Percentiles rank a stretch among this genome's conserved stretches.
Evolutionary conservation across 1,140 invertebrate species (phyloP).

Genomic region (Periplaneta americana): DNA sequence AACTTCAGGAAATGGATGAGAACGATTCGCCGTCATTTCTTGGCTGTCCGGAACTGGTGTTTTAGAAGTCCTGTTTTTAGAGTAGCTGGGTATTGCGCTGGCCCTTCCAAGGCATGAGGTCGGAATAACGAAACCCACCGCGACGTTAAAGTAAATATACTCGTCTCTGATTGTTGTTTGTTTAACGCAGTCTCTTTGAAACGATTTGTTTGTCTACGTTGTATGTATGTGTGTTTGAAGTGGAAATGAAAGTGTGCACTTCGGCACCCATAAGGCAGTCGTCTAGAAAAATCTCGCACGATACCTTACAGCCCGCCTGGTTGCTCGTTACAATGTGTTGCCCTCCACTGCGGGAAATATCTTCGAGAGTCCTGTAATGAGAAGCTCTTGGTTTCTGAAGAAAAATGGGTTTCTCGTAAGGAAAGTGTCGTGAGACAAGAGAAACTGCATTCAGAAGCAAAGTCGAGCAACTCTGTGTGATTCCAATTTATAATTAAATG

Average conservation of each 20-base stretch:
- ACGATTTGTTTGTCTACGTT: not conserved
- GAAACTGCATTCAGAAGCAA: too few species aligned
- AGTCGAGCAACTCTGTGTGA: too few species aligned
- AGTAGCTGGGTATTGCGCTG: not conserved
- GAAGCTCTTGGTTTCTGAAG: not conserved
- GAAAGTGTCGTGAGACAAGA: too few species aligned
- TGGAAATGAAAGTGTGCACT: not conserved
- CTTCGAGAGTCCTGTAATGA: not conserved
- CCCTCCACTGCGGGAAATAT: not conserved
- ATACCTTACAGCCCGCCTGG: not conserved
- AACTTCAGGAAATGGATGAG: not conserved
- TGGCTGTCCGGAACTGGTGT: not conserved
- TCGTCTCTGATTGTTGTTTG: not conserved
- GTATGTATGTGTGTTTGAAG: not conserved
- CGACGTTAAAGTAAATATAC: not conserved
- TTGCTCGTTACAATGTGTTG: not conserved
- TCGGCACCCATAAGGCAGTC: not conserved
- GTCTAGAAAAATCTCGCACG: too few species aligned
- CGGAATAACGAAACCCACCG: not conserved
- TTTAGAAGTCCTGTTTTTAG: not conserved
- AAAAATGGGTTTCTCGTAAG: not conserved
- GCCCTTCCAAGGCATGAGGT: not conserved
- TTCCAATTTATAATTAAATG: too few species aligned
- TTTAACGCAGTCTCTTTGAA: not conserved
- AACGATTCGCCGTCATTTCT: not conserved